Evolutionary conservation across 2,888 invertebrate species (phyloP).

Genomic region (Seira ritae): DNA sequence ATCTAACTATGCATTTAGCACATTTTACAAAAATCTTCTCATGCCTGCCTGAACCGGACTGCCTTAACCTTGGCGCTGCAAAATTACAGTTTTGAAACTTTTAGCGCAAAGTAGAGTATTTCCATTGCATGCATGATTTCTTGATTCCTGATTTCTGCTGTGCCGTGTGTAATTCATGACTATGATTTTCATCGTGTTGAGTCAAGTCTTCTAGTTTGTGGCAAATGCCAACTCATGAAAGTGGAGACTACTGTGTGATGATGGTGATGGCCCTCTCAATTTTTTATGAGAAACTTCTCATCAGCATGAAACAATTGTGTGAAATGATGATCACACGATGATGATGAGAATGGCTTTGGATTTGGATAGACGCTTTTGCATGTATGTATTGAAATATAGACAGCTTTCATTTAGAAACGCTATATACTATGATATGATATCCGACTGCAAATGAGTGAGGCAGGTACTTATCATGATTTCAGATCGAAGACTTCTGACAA

Average conservation of each 20-base stretch:
- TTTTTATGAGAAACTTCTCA: slow-evolving; percentile 2
- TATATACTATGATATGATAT: neutral
- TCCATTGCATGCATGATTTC: neutral
- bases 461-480: neutral
- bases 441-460: neutral
- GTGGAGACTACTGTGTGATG: neutral
- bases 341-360: slow-evolving; percentile 6
- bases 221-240: neutral
- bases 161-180: too few species aligned
- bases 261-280: neutral
- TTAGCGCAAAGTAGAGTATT: neutral
- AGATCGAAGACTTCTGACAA: neutral
- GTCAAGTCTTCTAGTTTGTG: neutral
- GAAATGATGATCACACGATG: neutral
- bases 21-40: neutral
- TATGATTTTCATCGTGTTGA: neutral
- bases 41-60: neutral
- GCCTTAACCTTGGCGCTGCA: slow-evolving; percentile 7
- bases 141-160: too few species aligned
- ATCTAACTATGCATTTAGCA: neutral
- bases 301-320: slow-evolving; percentile 2
- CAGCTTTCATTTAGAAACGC: neutral
- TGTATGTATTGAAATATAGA: too few species aligned
- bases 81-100: slow-evolving; percentile 11
- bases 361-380: neutral